phyloP scores from a whole-genome alignment of 2,113 vertebrate species.

The Phocoena phocoena region DNA sequence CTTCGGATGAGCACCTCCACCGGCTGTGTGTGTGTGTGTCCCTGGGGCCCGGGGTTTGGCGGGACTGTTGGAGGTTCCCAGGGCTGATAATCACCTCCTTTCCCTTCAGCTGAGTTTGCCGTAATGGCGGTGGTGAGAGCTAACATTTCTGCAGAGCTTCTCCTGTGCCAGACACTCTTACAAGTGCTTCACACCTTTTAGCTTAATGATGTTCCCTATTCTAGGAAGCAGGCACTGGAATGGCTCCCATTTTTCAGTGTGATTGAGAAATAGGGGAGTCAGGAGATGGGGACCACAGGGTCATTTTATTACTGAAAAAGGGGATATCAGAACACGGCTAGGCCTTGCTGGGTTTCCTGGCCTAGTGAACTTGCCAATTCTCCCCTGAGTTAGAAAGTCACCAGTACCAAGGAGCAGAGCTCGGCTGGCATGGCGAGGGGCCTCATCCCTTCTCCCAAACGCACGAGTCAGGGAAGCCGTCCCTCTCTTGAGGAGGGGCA shows the following conservation, averaged over 20 bases:
- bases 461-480: accelerated
- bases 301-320: neutral
- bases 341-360: neutral
- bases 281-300: neutral
- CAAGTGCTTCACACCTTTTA: neutral
- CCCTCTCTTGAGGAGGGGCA: too few species aligned
- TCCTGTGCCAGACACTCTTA: too few species aligned
- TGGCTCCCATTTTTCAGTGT: neutral
- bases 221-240: accelerated
- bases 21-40: neutral
- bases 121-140: accelerated
- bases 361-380: accelerated
- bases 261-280: neutral
- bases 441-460: neutral
- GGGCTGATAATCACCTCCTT: neutral
- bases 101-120: neutral
- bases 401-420: neutral
- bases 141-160: neutral
- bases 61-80: neutral
- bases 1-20: neutral
- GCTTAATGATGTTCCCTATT: accelerated
- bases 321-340: accelerated
- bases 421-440: accelerated
- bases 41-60: accelerated
- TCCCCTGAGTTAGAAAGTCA: neutral